These are phyloP conservation scores for Drosophila nr. medialis DNA, from an alignment of 2,888 invertebrate genomes.

Conservation along the genomic window DNA sequence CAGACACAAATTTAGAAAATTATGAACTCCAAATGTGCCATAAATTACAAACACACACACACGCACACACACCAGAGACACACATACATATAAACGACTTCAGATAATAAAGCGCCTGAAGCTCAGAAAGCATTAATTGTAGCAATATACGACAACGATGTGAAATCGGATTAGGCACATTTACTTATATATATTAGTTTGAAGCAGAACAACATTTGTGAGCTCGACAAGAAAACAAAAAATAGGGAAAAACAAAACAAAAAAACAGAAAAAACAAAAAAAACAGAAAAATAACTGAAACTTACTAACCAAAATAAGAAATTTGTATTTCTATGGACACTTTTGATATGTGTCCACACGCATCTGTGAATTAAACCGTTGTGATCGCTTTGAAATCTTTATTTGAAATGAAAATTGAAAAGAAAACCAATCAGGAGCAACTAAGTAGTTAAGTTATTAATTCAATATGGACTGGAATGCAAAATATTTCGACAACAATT, in stretches of 20 bases:
- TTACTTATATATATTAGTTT: slow-evolving; percentile 38
- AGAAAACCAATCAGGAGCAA: slow-evolving; percentile 39
- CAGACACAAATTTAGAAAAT: slow-evolving; percentile 37
- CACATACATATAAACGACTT: slow-evolving; percentile 25
- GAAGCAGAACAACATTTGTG: slow-evolving; percentile 25
- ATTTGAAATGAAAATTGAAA: slow-evolving; percentile 50
- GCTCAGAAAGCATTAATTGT: slow-evolving; percentile 51
- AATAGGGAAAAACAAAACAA: not conserved
- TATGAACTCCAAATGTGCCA: slow-evolving; percentile 69
- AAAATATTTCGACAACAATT: slow-evolving; percentile 33
- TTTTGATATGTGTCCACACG: slow-evolving; percentile 69
- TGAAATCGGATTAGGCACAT: slow-evolving; percentile 53
- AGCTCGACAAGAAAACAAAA: slow-evolving; percentile 2
- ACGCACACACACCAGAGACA: slow-evolving; percentile 11
- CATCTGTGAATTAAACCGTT: slow-evolving; percentile 81
- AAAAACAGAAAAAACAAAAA: no score
- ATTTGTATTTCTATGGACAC: slow-evolving; percentile 66
- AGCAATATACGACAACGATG: slow-evolving; percentile 31
- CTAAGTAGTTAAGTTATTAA: slow-evolving; percentile 34
- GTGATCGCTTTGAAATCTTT: slow-evolving; percentile 79
- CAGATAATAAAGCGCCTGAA: slow-evolving; percentile 42
- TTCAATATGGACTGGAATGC: slow-evolving; percentile 31
- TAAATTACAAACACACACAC: slow-evolving; percentile 31
- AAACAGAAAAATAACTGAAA: slow-evolving; percentile 11
- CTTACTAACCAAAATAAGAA: slow-evolving; percentile 11